A percentile compares a stretch with the other conserved stretches of the same genome.
phyloP scores from a whole-genome alignment of 2,888 invertebrate species.

The Lepidonotus clava region DNA sequence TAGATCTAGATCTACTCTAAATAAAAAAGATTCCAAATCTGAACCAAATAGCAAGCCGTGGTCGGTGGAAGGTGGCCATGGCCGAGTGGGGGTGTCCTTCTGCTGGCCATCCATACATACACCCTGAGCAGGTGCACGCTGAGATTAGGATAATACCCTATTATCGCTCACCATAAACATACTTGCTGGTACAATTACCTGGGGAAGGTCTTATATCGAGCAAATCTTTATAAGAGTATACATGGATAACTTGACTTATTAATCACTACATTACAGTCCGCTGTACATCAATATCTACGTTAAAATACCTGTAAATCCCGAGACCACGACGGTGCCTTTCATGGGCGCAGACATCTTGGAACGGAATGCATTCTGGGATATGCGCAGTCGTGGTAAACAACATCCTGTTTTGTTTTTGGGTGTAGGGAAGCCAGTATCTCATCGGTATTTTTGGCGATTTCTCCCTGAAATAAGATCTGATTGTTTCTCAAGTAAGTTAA shows the following conservation, averaged over 20 bases:
- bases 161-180: neutral
- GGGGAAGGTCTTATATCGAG: no score
- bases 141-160: neutral
- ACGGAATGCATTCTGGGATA: constrained; percentile 25
- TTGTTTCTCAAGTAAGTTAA: neutral
- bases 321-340: neutral
- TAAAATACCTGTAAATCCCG: constrained; percentile 32
- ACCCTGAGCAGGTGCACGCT: neutral
- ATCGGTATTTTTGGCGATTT: neutral
- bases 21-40: no score
- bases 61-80: no score
- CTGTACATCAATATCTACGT: neutral
- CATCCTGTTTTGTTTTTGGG: constrained; percentile 36
- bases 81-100: no score
- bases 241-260: no score
- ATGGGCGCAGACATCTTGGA: constrained; percentile 50
- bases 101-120: no score
- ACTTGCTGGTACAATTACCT: neutral
- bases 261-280: neutral
- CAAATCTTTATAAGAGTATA: no score
- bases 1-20: no score
- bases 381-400: constrained; percentile 43
- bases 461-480: neutral
- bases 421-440: no score
- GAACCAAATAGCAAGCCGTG: no score